Evolutionary conservation across 2,888 invertebrate species (phyloP).

Genomic region (Eupithecia abbreviata): DNA sequence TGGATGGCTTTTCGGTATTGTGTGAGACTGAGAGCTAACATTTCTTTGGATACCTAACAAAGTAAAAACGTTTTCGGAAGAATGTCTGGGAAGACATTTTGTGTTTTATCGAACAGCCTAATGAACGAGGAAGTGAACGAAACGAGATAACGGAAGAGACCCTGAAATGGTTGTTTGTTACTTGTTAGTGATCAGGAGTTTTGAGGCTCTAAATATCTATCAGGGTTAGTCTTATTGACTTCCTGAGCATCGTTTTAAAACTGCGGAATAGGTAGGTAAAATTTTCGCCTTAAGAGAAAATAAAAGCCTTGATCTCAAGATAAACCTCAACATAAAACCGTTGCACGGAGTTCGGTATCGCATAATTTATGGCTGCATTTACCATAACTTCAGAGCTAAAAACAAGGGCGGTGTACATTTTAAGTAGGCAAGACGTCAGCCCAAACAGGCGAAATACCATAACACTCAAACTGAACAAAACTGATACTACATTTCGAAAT

Average conservation of each 20-base stretch:
- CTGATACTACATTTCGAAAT: background rate
- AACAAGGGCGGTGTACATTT: background rate
- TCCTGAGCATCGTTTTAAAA: background rate
- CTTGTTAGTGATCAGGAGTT: constrained; percentile 50
- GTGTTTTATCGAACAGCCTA: constrained; percentile 14
- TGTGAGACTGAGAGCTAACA: constrained; percentile 14
- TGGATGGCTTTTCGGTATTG: constrained; percentile 28
- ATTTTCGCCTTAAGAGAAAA: background rate
- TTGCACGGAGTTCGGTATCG: constrained; percentile 18
- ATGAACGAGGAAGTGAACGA: constrained; percentile 44
- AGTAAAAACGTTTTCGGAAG: background rate
- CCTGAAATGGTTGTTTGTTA: constrained; percentile 47
- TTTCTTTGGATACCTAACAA: constrained; percentile 12
- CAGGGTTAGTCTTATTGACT: constrained; percentile 38
- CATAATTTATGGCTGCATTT: constrained; percentile 24
- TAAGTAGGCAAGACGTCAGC: background rate
- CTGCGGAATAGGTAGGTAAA: background rate
- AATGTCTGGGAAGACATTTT: background rate
- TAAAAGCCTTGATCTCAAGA: constrained; percentile 1
- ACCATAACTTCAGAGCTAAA: constrained; percentile 18
- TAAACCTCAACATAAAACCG: constrained; percentile 17
- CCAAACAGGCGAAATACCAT: background rate
- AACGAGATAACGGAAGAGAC: constrained; percentile 55
- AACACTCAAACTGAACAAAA: background rate
- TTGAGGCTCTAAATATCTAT: constrained; percentile 44